Percentiles rank a stretch among this genome's conserved stretches.
Evolutionary conservation across 2,113 vertebrate species (phyloP).

Genomic region (Ctenomys sociabilis): DNA sequence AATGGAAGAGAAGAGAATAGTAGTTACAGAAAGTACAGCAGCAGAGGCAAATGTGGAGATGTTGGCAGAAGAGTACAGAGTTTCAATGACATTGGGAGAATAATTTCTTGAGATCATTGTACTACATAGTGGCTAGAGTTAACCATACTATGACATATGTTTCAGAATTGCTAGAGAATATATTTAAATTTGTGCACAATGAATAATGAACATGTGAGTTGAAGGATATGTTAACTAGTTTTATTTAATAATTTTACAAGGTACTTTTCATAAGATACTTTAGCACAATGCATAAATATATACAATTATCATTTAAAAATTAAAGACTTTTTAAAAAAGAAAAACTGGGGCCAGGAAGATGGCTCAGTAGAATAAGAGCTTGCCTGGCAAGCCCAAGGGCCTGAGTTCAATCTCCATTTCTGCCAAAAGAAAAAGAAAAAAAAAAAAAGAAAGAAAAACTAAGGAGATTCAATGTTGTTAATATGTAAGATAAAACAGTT

Average conservation of each 20-base stretch:
- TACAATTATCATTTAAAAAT: background rate
- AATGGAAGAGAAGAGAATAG: background rate
- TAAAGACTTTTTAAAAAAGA: background rate
- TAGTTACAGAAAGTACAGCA: background rate
- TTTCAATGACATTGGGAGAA: background rate
- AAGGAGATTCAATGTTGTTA: background rate
- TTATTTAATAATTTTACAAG: background rate
- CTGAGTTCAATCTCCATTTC: no score
- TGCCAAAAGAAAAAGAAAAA: background rate
- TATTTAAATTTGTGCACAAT: background rate
- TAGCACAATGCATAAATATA: background rate
- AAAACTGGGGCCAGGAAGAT: background rate
- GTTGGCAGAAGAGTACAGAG: background rate
- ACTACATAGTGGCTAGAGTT: background rate
- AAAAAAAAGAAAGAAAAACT: background rate
- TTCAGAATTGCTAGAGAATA: background rate
- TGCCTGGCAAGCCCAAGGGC: no score
- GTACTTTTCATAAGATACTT: background rate
- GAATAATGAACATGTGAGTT: background rate
- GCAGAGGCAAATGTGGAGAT: accelerated
- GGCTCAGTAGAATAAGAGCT: no score
- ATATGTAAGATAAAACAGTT: background rate
- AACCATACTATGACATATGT: background rate
- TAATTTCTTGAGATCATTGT: background rate
- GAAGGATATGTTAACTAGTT: background rate